Evolutionary conservation across 2,113 vertebrate genomes (phyloP).

Genomic region (Petrocephalus zakoni): DNA sequence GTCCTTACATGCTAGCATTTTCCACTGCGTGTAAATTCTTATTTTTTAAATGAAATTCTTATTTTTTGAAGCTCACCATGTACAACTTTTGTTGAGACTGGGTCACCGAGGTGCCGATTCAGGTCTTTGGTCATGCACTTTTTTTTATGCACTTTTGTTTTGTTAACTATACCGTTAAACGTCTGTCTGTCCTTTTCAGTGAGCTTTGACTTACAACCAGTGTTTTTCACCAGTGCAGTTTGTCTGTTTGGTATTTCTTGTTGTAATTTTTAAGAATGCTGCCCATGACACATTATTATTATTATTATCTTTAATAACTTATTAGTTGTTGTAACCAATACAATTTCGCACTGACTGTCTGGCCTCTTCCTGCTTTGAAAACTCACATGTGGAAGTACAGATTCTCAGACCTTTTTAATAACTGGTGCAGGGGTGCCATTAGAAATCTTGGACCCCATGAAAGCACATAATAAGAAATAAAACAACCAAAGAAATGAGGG

Average conservation of each 20-base stretch:
- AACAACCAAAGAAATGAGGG: neutral
- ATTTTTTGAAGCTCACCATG: neutral
- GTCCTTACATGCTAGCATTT: neutral
- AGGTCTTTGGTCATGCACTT: neutral
- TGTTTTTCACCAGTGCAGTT: neutral
- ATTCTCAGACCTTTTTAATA: neutral
- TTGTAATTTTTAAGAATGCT: neutral
- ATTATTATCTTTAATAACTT: neutral
- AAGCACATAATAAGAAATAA: neutral
- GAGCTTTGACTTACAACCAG: neutral
- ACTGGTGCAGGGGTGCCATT: neutral
- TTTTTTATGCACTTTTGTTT: neutral
- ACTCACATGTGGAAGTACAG: neutral
- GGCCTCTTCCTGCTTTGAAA: neutral
- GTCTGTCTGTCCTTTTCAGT: neutral
- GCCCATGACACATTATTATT: neutral
- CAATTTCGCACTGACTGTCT: neutral
- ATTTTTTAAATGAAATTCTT: neutral
- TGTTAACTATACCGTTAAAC: neutral
- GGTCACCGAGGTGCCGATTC: neutral
- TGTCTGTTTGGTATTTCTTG: neutral
- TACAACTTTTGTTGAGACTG: neutral
- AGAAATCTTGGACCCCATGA: neutral
- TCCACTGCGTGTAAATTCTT: neutral
- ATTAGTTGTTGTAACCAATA: neutral